Evolutionary conservation across 2,113 vertebrate genomes (phyloP).

Genomic region (Rhagologus leucostigma): DNA sequence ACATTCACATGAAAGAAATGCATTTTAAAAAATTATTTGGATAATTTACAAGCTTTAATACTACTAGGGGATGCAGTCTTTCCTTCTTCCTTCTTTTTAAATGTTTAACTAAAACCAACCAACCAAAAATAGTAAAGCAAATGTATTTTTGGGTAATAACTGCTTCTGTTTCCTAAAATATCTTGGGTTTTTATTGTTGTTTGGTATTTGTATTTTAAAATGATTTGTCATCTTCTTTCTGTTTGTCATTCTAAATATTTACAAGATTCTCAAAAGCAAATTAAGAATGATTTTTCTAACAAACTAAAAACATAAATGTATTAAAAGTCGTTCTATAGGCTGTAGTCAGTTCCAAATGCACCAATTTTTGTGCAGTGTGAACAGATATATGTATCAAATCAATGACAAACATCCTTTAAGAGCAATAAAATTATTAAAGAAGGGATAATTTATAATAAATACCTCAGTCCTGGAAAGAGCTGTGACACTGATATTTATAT

Average conservation of each 20-base stretch:
- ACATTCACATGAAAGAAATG: neutral
- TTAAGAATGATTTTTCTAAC: neutral
- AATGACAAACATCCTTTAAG: neutral
- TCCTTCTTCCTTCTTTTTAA: neutral
- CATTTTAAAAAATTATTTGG: neutral
- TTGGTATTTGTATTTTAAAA: neutral
- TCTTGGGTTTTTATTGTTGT: neutral
- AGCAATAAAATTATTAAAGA: neutral
- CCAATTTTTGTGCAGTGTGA: neutral
- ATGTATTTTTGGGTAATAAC: rapidly evolving
- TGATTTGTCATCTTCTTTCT: neutral
- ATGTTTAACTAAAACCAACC: neutral
- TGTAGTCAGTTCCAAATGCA: neutral
- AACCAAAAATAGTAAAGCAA: neutral
- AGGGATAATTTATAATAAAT: neutral
- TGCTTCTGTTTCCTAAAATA: neutral
- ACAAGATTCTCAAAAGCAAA: neutral
- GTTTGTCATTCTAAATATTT: neutral
- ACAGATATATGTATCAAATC: neutral
- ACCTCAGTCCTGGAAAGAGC: neutral
- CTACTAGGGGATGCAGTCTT: neutral
- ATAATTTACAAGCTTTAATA: neutral
- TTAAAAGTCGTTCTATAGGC: neutral
- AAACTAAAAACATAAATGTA: neutral
- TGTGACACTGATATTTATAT: neutral